Evolutionary conservation across 2,888 invertebrate genomes (phyloP), one percentile per base, ranked within the genome.

Genomic region (Galeopsomyia nigrocyanea): DNA sequence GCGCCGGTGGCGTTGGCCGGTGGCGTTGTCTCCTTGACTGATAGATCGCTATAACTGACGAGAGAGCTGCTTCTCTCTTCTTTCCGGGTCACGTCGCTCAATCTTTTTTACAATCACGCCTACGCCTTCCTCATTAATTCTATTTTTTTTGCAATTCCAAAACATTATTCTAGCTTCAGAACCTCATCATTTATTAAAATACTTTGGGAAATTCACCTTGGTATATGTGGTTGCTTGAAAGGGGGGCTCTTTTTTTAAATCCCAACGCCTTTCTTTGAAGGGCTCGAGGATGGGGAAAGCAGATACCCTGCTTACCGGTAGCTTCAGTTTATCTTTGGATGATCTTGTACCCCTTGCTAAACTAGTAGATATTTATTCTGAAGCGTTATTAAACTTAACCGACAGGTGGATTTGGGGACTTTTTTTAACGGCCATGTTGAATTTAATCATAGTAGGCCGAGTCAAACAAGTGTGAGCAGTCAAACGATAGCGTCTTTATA

Each of bases 1-100:
- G 73, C 70, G 68, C 73, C 72, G 65, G 74, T 63, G 71, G 62
- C 56, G 56, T 63, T 74, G 78, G 68, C 73, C 72, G 65, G 74
- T 63, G 71, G 62, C 56, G 56, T 63, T 74, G 78, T 78, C 73
- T 63, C 77, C 75, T 74, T 72, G 62, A 56, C 61, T 65, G 26
- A n/a, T n/a, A n/a, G 10, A 53, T 26, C 39, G 5, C 39, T n/a
- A 51, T 53, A 50, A 14, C 0, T 47, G 39, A 19, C 13, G 17
- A 39, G 31, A 31, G 39, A 39, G 10, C 3, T 39, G 16, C 22
- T 56, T 71, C 53, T 57, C 53, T 17, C 10, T 53, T 53, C 26
- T 71, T 66, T 75, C 71, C 62, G 58, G 71, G 66, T 69, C 64
- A 64, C 71, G 65, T 13, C n/a, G 17, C 13, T 19, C 53, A 17